Percentiles rank a stretch among this genome's conserved stretches.
phyloP scores from a whole-genome alignment of 2,888 invertebrate genomes.

The Eutolmus rufibarbis region DNA sequence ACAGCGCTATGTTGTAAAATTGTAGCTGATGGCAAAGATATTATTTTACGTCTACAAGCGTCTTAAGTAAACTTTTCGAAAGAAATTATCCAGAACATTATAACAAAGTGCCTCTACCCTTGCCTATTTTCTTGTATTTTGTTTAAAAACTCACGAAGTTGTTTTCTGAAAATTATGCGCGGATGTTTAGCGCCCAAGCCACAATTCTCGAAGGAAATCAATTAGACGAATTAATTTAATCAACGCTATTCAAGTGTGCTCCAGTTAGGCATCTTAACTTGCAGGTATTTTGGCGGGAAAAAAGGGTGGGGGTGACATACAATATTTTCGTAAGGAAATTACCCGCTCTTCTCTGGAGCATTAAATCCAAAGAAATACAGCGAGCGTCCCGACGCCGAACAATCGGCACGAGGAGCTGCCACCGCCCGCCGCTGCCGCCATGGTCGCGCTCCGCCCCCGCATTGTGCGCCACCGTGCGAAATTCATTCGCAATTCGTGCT shows the following conservation, averaged over 20 bases:
- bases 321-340: neutral
- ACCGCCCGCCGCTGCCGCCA: neutral
- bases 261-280: neutral
- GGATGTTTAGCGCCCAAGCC: neutral
- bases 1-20: neutral
- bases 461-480: constrained; percentile 1
- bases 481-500: constrained; percentile 28
- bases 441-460: neutral
- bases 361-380: neutral
- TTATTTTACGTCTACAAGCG: neutral
- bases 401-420: neutral
- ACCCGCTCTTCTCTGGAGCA: neutral
- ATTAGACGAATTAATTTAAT: constrained; percentile 16
- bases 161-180: neutral
- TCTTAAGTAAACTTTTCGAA: neutral
- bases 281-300: neutral
- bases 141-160: neutral
- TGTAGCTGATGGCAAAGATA: neutral
- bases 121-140: neutral
- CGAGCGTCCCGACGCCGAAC: neutral
- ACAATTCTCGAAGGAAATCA: constrained; percentile 22
- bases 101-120: neutral
- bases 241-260: neutral
- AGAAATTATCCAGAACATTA: neutral
- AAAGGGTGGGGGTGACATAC: neutral